Conservation (phyloP, 2,888 invertebrate genomes). For the Drosophila ezoana region DNA sequence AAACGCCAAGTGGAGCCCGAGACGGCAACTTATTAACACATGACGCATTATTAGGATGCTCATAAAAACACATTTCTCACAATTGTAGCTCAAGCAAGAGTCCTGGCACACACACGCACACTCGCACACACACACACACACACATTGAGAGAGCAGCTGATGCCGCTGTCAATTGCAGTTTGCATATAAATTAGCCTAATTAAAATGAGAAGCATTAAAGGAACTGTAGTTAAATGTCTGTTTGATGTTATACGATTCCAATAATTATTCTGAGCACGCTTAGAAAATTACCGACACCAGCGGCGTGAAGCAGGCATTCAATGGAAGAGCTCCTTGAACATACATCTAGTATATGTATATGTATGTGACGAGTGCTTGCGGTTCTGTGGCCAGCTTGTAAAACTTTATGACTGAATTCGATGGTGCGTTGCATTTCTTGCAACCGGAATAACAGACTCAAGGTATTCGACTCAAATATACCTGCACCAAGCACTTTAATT, state of each 20-base stretch:
- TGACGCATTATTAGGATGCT: constrained; percentile 22
- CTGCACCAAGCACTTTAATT: neutral
- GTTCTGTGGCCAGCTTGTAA: constrained; percentile 13
- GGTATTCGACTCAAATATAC: neutral
- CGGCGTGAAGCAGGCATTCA: neutral
- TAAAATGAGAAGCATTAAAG: constrained; percentile 59
- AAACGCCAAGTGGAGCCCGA: neutral
- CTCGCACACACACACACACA: neutral
- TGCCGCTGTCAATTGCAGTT: constrained; percentile 58
- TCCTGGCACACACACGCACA: constrained; percentile 1
- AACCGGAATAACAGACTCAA: neutral
- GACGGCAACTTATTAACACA: constrained; percentile 11
- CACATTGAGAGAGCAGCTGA: constrained; percentile 28
- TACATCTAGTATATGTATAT: neutral
- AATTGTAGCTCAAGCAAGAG: constrained; percentile 11
- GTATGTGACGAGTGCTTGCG: constrained; percentile 1
- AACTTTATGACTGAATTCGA: constrained; percentile 40
- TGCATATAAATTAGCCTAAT: constrained; percentile 67
- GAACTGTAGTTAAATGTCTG: constrained; percentile 31
- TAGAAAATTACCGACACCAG: neutral
- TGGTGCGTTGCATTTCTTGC: constrained; percentile 6
- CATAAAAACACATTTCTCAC: constrained; percentile 30
- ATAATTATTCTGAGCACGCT: constrained; percentile 39
- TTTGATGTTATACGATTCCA: constrained; percentile 41
- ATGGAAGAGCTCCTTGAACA: constrained; percentile 7